These are phyloP conservation scores for Gymnodraco acuticeps DNA, from an alignment of 2,797 vertebrate species.

Conservation along the genomic window DNA sequence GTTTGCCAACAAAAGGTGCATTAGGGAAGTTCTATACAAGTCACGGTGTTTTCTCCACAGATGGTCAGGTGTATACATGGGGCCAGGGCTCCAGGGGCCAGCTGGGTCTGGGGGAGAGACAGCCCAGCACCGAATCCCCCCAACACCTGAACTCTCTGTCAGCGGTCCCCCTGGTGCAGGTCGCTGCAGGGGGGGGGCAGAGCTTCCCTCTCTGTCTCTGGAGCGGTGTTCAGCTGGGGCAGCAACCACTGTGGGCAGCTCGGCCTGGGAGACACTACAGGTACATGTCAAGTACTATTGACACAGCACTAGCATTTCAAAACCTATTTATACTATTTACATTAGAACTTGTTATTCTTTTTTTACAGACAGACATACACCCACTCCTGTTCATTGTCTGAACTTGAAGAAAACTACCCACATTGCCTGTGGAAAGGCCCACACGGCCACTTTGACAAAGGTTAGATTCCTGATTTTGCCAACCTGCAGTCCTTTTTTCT, in stretches of 20 bases:
- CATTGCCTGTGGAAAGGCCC: slow-evolving; percentile 87
- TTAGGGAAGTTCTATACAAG: too few species aligned
- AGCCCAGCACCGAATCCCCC: slow-evolving; percentile 55
- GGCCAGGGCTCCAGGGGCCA: slow-evolving; percentile 87
- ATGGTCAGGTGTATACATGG: slow-evolving; percentile 88
- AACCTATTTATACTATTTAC: neutral
- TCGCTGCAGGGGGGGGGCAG: slow-evolving; percentile 89
- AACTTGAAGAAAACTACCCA: slow-evolving; percentile 80
- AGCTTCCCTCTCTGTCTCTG: slow-evolving; percentile 90
- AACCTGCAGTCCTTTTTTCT: too few species aligned
- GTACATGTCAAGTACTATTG: slow-evolving; percentile 60
- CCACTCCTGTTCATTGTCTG: slow-evolving; percentile 70
- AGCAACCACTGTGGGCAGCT: slow-evolving; percentile 89
- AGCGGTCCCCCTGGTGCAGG: slow-evolving; percentile 85
- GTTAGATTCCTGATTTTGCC: slow-evolving; percentile 61
- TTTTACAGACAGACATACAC: slow-evolving; percentile 78
- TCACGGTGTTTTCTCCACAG: slow-evolving; percentile 60
- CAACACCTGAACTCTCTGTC: slow-evolving; percentile 81
- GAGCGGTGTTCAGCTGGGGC: slow-evolving; percentile 90
- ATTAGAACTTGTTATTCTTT: neutral
- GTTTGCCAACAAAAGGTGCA: too few species aligned
- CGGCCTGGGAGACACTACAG: slow-evolving; percentile 87
- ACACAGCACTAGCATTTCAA: neutral
- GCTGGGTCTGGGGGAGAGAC: slow-evolving; percentile 84
- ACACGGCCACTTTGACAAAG: slow-evolving; percentile 88